Base-by-base conservation (phyloP, 2,888 invertebrate species). In the Podabrus alpinus region DNA sequence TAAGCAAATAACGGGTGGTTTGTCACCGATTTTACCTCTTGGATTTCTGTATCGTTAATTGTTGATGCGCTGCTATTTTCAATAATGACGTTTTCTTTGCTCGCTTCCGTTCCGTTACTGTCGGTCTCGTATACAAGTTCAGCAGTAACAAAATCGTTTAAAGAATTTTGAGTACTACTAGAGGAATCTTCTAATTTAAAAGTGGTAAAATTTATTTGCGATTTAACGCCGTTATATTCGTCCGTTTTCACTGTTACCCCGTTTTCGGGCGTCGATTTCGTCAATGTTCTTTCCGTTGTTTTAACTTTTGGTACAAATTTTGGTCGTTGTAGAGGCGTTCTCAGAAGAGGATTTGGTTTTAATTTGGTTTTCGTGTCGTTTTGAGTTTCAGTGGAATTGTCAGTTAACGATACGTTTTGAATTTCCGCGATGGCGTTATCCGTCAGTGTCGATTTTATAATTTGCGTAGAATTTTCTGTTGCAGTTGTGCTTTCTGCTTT, bases 281-380 rank as follows among this genome's bases (percentile, higher is more conserved):
- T 16, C 9, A 25, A 17, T 25, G 67, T 16, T 5, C 60, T 59
- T 62, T 66, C 72, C 15, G 68, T 72, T 2, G 72, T 68, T 45
- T 72, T 72, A 9, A n/a, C 29, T 15, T 61, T 24, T 17, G 68
- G 64, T 16, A 24, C 60, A 15, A 59, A 72, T 61, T 68, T 72
- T 61, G 62, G 61, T 25, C 72, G 72, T 15, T 68, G 72, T 9
- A 15, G 24, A 15, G 21, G 15, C 7, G 21, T 21, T 66, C n/a
- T 66, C 24, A 21, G 24, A 15, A 21, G 17, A 45, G 9, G 66
- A 15, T 25, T 69, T 15, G 13, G 73, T 69, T 15, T 66, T 59
- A 11, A 29, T 59, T 60, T 69, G 16, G n/a, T 60, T 66, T n/a
- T 73, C 13, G 16, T 64, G 15, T 4, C 69, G 66, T 15, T 21